Base-by-base conservation (phyloP, 92 coral and sea anemone species). In the Siderastrea radians region DNA sequence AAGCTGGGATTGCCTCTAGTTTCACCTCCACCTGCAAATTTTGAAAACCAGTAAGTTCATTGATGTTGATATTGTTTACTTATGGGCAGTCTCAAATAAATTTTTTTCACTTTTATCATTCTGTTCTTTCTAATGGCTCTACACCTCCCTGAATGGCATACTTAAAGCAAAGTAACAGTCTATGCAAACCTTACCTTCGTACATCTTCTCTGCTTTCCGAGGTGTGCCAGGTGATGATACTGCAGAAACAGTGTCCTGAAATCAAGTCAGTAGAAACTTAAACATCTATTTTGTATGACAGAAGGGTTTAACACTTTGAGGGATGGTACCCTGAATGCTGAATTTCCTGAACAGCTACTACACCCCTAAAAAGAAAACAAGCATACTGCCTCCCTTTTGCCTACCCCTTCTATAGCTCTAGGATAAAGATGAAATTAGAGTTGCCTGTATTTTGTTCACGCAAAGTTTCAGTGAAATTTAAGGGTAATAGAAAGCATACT, bases 151-250 rank as follows among this genome's bases (percentile, higher is more conserved):
- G 57, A 9, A 53, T 9, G 10, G 10, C 61, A 55, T 14, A 55
- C 8, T 2, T 55, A 6, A 55, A 55, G 2, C 8, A 11, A 55
- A 14, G 8, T 0, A 55, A 55, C 61, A 7, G 8, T 4, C 38
- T 26, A 26, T 15, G 38, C 14, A 59, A 50, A 54, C 38, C 71
- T 79, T 81, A 95, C 98, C 93, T 78, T 95, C 98, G 67, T 82
- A 74, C 6, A 74, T 68, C 63, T 93, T 94, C 60, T 95, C 96
- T 38, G 83, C 81, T 59, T 92, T 92, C 44, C 95, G 88, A 79
- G 95, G 95, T 15, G 95, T 93, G 6, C 94, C 95, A 78, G 98
- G 98, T 4, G 98, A 95, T n/a, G 98, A 95, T 38, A 93, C 83
- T 45, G 98, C 96, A 69, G 96, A 95, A 44, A 94, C 96, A 60